Conservation (phyloP, 2,888 invertebrate genomes). For the Halictus ligatus region DNA sequence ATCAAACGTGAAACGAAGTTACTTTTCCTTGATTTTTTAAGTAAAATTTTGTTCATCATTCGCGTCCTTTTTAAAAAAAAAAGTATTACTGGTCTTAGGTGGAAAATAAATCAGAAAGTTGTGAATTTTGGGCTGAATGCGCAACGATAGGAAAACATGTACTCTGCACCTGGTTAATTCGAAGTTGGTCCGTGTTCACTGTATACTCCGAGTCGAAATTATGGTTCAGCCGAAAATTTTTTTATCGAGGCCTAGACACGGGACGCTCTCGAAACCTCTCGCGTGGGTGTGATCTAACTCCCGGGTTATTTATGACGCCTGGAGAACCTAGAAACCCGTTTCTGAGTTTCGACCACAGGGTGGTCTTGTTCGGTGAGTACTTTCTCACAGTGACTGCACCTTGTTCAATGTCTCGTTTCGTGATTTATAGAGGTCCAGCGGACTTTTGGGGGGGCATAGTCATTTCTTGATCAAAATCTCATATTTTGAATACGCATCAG, state of each 20-base stretch:
- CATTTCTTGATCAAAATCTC: neutral
- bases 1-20: too few relatives aligned
- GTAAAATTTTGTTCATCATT: neutral
- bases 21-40: neutral
- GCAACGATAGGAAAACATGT: neutral
- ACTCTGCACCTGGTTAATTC: neutral
- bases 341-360: conserved; percentile 69
- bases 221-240: neutral
- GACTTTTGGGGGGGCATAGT: neutral
- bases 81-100: neutral
- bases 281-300: conserved; percentile 53
- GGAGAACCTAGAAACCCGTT: conserved; percentile 68
- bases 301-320: conserved; percentile 70
- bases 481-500: neutral
- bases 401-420: conserved; percentile 2
- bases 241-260: conserved; percentile 26
- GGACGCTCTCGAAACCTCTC: conserved; percentile 14
- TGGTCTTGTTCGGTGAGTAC: conserved; percentile 47
- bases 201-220: neutral
- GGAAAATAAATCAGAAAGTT: too few relatives aligned
- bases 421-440: conserved; percentile 29
- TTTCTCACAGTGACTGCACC: conserved; percentile 32
- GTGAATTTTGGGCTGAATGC: neutral
- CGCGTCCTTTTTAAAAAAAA: too few relatives aligned
- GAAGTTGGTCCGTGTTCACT: neutral